Conservation (phyloP, 2,113 vertebrate genomes). For the Microcebus lehilahytsara region DNA sequence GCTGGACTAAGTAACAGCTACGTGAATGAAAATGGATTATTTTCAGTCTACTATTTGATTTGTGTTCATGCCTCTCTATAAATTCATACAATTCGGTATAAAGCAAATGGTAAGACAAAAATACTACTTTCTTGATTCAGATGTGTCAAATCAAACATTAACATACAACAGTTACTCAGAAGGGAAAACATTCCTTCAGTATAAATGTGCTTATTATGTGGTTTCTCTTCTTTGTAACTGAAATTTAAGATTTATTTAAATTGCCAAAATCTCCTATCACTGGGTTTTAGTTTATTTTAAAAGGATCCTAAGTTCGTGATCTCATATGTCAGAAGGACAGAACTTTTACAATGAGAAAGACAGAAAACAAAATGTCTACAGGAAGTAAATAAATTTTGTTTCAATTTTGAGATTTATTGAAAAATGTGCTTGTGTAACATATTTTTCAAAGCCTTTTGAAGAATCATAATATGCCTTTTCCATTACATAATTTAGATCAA, state of each 20-base stretch:
- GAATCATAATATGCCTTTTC: slow-evolving; percentile 70
- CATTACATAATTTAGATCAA: slow-evolving; percentile 67
- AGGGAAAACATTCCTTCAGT: slow-evolving; percentile 33
- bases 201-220: slow-evolving; percentile 51
- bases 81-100: neutral
- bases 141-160: slow-evolving; percentile 16
- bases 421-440: slow-evolving; percentile 24
- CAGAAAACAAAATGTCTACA: slow-evolving; percentile 55
- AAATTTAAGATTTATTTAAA: slow-evolving; percentile 60
- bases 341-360: slow-evolving; percentile 30
- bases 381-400: slow-evolving; percentile 50
- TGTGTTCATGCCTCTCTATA: neutral
- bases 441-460: slow-evolving; percentile 59
- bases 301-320: slow-evolving; percentile 39
- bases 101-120: slow-evolving; percentile 19
- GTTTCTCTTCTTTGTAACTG: slow-evolving; percentile 52
- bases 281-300: slow-evolving; percentile 58
- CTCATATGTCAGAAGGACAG: neutral
- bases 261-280: neutral
- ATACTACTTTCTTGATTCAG: neutral
- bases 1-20: neutral
- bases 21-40: neutral
- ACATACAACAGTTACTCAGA: slow-evolving; percentile 34
- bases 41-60: neutral
- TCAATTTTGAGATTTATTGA: slow-evolving; percentile 60